phyloP scores from a whole-genome alignment of 2,797 vertebrate species.

The Tenualosa thibaudeaui region DNA sequence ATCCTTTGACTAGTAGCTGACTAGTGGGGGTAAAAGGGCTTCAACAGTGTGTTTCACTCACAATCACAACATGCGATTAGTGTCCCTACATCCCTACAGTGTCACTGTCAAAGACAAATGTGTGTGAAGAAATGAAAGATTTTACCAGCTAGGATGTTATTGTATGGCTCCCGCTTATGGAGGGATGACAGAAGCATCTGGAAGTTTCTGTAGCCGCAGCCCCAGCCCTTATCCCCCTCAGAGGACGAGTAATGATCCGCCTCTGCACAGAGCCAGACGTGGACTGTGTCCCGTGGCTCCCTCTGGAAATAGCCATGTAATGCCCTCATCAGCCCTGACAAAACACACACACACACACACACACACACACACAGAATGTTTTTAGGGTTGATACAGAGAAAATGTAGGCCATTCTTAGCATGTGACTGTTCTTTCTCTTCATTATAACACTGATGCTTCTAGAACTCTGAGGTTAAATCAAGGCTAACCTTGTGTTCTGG shows the following conservation, averaged over 20 bases:
- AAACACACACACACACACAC: conserved; percentile 24
- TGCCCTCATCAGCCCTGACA: conserved; percentile 79
- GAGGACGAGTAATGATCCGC: conserved; percentile 89
- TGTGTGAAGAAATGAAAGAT: background rate
- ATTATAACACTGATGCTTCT: background rate
- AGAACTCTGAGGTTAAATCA: background rate
- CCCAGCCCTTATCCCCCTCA: conserved; percentile 89
- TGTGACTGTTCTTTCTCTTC: background rate
- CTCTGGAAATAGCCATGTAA: conserved; percentile 80
- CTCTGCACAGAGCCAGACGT: conserved; percentile 84
- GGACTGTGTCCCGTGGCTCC: conserved; percentile 72
- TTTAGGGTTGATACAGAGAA: background rate
- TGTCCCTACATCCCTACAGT: too few species aligned
- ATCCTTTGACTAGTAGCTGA: too few species aligned
- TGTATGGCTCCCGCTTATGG: conserved; percentile 72
- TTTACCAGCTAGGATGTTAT: conserved; percentile 77
- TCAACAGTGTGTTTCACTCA: too few species aligned
- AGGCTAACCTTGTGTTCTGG: conserved; percentile 83
- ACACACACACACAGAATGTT: background rate
- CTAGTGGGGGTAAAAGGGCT: background rate
- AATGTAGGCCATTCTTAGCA: background rate
- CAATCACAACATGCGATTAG: too few species aligned
- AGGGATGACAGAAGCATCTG: conserved; percentile 92
- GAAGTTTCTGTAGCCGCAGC: conserved; percentile 94
- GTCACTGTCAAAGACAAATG: too few species aligned